Conservation (phyloP, 23 tunicate genomes). For the Halocynthia aurantium region DNA sequence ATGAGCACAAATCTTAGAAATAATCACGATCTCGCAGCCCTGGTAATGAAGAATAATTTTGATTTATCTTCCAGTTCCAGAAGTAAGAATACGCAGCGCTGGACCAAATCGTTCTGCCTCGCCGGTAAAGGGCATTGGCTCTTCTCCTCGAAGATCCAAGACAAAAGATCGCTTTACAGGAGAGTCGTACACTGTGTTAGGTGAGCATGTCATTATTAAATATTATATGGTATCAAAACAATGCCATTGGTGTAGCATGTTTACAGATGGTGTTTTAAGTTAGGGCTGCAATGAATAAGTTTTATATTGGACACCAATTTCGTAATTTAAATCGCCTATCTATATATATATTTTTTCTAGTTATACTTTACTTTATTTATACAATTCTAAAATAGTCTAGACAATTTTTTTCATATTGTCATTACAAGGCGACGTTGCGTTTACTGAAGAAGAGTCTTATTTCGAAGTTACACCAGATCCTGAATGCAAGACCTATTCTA, state of each 20-base stretch:
- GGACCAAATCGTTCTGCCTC: conserved; percentile 11
- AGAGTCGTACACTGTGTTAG: conserved; percentile 69
- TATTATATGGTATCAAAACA: neutral
- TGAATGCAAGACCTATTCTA: conserved; percentile 40
- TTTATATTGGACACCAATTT: neutral
- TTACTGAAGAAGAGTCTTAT: conserved; percentile 42
- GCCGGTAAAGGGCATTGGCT: conserved; percentile 8
- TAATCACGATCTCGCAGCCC: no score
- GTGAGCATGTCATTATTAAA: neutral
- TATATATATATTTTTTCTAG: no score
- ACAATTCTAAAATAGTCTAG: no score
- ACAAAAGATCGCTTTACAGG: conserved; percentile 67
- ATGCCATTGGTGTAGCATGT: neutral
- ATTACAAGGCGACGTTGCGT: conserved; percentile 20
- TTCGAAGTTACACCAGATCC: conserved; percentile 44
- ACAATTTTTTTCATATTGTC: no score
- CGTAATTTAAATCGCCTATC: neutral
- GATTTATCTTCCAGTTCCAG: neutral
- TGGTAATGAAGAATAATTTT: no score
- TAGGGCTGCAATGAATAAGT: neutral
- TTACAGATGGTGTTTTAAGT: neutral
- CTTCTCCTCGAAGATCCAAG: conserved; percentile 36
- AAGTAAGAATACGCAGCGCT: conserved; percentile 11
- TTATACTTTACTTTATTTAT: no score
- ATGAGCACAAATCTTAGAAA: no score